Conservation (phyloP, 2,888 invertebrate genomes). For the Cantharis rustica region DNA sequence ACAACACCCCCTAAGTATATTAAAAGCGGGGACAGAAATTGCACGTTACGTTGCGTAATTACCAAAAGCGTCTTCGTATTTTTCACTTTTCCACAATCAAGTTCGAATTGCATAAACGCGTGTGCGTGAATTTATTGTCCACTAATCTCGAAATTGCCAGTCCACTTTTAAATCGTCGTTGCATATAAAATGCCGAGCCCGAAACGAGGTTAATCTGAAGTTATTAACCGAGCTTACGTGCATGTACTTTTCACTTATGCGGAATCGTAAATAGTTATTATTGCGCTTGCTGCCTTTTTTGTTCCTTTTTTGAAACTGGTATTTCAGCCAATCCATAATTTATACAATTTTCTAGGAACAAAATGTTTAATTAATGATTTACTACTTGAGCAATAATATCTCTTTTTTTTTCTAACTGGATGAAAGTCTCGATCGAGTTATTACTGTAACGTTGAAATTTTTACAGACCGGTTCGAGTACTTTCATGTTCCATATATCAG, state of each 20-base stretch:
- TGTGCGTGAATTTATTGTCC: slow-evolving; percentile 13
- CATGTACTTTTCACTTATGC: slow-evolving; percentile 11
- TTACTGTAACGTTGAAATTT: neutral
- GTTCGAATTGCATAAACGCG: slow-evolving; percentile 11
- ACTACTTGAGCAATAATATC: neutral
- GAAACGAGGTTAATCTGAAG: slow-evolving; percentile 18
- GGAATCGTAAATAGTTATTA: slow-evolving; percentile 15
- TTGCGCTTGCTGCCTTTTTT: slow-evolving; percentile 15
- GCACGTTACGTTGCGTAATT: slow-evolving; percentile 39
- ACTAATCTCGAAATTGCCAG: slow-evolving; percentile 6
- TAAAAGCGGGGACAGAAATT: slow-evolving; percentile 44
- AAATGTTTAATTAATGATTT: slow-evolving; percentile 28
- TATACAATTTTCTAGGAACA: slow-evolving; percentile 24
- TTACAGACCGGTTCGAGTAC: slow-evolving; percentile 12
- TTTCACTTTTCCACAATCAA: slow-evolving; percentile 27
- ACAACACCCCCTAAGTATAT: slow-evolving; percentile 39
- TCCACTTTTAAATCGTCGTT: neutral
- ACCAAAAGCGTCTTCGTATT: slow-evolving; percentile 33
- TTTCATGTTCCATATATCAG: slow-evolving; percentile 18
- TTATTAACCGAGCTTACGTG: slow-evolving; percentile 12
- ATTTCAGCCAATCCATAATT: slow-evolving; percentile 14
- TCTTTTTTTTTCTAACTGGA: neutral
- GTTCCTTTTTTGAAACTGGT: slow-evolving; percentile 16
- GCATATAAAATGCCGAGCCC: neutral
- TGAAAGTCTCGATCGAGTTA: neutral